Percentiles rank a stretch among this genome's conserved stretches.
Conservation (phyloP, 2,113 vertebrate species). For the Galeopterus variegatus region DNA sequence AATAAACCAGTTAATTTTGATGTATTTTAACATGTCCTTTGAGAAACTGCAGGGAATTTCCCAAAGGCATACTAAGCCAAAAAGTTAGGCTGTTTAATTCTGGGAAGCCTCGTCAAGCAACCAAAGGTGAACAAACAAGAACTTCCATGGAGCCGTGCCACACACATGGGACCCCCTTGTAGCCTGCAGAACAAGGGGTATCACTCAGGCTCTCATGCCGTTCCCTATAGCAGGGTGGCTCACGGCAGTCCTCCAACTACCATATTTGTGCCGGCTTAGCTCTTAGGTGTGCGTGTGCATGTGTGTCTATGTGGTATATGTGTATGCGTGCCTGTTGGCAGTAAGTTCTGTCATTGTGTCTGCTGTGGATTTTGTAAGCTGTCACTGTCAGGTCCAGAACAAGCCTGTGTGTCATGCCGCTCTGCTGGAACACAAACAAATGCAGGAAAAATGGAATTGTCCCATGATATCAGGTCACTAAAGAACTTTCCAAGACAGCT, state of each 20-base stretch:
- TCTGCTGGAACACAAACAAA: neutral
- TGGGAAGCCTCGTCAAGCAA: too few relatives aligned
- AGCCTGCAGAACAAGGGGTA: too few relatives aligned
- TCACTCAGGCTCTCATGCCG: too few relatives aligned
- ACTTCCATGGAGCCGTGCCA: too few relatives aligned
- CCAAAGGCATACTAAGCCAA: too few relatives aligned
- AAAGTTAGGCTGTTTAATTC: too few relatives aligned
- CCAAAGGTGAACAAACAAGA: too few relatives aligned
- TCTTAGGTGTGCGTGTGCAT: neutral
- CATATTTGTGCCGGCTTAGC: neutral
- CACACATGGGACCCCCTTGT: too few relatives aligned
- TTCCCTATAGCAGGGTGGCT: too few relatives aligned
- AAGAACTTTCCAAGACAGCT: constrained; percentile 9
- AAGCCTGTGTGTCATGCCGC: neutral
- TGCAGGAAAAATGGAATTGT: neutral
- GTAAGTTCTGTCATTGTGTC: neutral
- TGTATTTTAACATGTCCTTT: too few relatives aligned
- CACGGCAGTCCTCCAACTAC: neutral
- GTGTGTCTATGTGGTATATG: neutral
- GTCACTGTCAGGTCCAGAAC: constrained; percentile 31
- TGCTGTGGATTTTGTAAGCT: constrained; percentile 8
- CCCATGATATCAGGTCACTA: neutral
- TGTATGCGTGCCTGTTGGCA: neutral
- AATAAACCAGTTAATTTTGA: too few relatives aligned
- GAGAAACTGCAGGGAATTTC: too few relatives aligned